phyloP scores from a whole-genome alignment of 2,888 invertebrate genomes.

The Nomada ferruginata region DNA sequence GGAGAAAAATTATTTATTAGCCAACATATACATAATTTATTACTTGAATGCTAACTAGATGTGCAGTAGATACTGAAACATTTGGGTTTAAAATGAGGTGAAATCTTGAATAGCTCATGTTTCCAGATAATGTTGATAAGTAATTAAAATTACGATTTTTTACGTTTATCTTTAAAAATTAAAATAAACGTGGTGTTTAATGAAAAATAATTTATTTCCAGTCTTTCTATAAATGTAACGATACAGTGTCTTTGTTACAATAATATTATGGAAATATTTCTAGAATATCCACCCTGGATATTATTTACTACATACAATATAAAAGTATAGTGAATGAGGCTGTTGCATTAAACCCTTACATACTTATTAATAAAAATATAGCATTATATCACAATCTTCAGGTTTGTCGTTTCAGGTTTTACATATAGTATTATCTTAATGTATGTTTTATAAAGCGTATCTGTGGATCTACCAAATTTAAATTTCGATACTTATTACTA shows the following conservation, averaged over 20 bases:
- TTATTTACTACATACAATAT: conserved; percentile 22
- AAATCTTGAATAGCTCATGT: conserved; percentile 1
- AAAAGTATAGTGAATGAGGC: not conserved
- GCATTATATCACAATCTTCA: conserved; percentile 18
- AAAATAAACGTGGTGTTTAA: not conserved
- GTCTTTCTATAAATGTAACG: conserved; percentile 11
- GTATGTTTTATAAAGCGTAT: not conserved
- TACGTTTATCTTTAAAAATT: not conserved
- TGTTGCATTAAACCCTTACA: not conserved
- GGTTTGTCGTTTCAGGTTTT: not conserved
- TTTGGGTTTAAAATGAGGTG: not conserved
- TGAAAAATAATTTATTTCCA: conserved; percentile 45
- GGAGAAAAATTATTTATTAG: conserved; percentile 24
- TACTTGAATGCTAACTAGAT: not conserved
- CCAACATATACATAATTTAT: not conserved
- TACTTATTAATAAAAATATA: conserved; percentile 1
- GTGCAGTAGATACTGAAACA: not conserved
- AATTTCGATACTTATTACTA: not conserved
- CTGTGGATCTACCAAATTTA: not conserved
- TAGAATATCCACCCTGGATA: conserved; percentile 4
- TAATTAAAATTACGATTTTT: too few relatives aligned
- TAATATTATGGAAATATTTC: conserved; percentile 22
- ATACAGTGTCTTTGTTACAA: conserved; percentile 24
- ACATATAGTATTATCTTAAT: not conserved
- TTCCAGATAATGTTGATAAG: not conserved